A percentile compares a stretch with the other conserved stretches of the same genome.
These are phyloP conservation scores for Zosterops hypoxanthus DNA, from an alignment of 2,113 vertebrate species.

Conservation along the genomic window DNA sequence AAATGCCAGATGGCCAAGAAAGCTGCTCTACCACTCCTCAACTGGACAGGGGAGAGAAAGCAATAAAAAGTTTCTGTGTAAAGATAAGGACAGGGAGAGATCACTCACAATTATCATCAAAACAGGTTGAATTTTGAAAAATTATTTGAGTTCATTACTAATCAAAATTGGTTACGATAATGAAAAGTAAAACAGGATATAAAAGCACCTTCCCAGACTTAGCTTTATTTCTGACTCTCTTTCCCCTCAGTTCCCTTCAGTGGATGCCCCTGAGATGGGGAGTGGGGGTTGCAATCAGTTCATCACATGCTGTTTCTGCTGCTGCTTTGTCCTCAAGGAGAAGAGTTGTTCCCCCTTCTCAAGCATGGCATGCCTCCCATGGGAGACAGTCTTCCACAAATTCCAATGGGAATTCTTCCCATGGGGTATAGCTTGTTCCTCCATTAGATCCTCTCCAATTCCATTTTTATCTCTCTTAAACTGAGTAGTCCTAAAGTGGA, in stretches of 20 bases:
- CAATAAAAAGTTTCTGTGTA: background rate
- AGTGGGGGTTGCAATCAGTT: background rate
- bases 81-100: background rate
- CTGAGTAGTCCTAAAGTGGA: background rate
- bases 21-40: background rate
- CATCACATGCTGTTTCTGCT: background rate
- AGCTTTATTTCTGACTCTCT: background rate
- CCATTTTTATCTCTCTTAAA: background rate
- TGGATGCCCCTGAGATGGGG: background rate
- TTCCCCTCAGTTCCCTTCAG: background rate
- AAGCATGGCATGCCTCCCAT: rapidly evolving
- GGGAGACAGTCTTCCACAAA: background rate
- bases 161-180: background rate
- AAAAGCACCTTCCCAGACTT: background rate
- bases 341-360: background rate
- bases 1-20: background rate
- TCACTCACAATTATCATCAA: background rate
- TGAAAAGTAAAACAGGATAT: background rate
- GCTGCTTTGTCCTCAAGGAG: background rate
- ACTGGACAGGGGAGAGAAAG: background rate
- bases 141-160: background rate
- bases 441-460: background rate
- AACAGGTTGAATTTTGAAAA: background rate
- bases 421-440: background rate
- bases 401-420: background rate